phyloP scores from a whole-genome alignment of 2,888 invertebrate species.

The Anodontia alba region DNA sequence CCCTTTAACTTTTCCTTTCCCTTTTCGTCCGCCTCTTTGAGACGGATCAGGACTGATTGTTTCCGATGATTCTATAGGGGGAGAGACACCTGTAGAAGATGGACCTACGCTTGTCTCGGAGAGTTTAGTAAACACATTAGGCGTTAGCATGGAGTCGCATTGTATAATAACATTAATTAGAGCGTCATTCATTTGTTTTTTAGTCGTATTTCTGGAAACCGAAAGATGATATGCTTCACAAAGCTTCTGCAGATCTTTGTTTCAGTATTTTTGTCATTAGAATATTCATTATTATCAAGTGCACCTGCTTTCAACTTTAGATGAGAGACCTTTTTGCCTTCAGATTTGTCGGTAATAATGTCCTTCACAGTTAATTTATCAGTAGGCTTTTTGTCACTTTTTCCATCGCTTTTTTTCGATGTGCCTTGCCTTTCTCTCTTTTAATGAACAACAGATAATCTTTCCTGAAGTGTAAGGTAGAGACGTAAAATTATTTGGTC shows the following conservation, averaged over 20 bases:
- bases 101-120: too few relatives aligned
- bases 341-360: slow-evolving; percentile 12
- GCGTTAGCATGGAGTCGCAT: slow-evolving; percentile 13
- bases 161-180: slow-evolving; percentile 12
- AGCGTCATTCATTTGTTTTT: slow-evolving; percentile 16
- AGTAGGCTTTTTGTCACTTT: not conserved
- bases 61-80: too few relatives aligned
- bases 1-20: slow-evolving; percentile 19
- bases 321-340: slow-evolving; percentile 13
- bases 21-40: not conserved
- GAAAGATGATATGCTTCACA: slow-evolving; percentile 24
- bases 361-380: slow-evolving; percentile 3
- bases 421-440: slow-evolving; percentile 31
- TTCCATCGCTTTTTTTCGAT: slow-evolving; percentile 18
- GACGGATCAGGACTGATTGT: too few relatives aligned
- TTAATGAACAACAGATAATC: slow-evolving; percentile 17
- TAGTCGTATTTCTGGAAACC: not conserved
- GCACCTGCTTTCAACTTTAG: slow-evolving; percentile 8
- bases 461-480: slow-evolving; percentile 17
- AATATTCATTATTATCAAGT: not conserved
- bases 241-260: slow-evolving; percentile 26
- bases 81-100: too few relatives aligned
- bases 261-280: slow-evolving; percentile 6
- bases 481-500: not conserved
- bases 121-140: not conserved